Base-by-base conservation (phyloP, 1,140 invertebrate species). In the Brachionus paranguensis region DNA sequence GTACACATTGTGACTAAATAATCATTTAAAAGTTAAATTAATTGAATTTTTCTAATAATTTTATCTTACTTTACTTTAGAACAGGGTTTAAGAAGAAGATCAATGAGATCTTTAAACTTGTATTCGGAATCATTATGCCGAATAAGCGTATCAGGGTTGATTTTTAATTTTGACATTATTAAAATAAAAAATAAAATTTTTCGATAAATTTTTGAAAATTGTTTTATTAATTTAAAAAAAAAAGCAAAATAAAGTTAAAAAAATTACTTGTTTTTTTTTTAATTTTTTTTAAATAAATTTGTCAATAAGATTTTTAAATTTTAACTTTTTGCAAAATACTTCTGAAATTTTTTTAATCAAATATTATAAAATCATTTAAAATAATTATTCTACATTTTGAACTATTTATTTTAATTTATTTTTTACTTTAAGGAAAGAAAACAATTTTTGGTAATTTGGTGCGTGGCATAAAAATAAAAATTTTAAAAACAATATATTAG, bases 1-100 rank as follows among this genome's bases (percentile, higher is more conserved):
- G 33, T 79, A 79, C 33, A 79, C 60, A 60, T 37, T 64, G 60
- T 79, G 76, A 37, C 76, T 79, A 17, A 37, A 79, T 43, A 3
- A 7, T 37, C 3, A 41, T 60, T n/a, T 8, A 55, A 33, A 10
- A 11, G 14, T 10, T 33, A 70, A 41, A 43, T 10, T 20, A 47
- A 45, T 17, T 7, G 12, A 3, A 20, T 20, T 74, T 29, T 11
- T 6, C 5, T 47, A 17, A 5, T 11, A 17, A 11, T 43, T 43
- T 27, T 50, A 76, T 27, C 17, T 53, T 76, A 76, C 72, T 76
- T 76, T 7, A 76, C 33, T 45, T 45, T 50, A 7, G 17, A 24
- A 20, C 33, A 76, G 0, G 43, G 12, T 76, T 76, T 50, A 20
- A 76, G 12, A 76, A 27, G 50, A 6, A 76, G 27, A 29, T 76